These are phyloP conservation scores for Platorchestia sp. DNA, from an alignment of 1,140 invertebrate genomes.

Conservation along the genomic window DNA sequence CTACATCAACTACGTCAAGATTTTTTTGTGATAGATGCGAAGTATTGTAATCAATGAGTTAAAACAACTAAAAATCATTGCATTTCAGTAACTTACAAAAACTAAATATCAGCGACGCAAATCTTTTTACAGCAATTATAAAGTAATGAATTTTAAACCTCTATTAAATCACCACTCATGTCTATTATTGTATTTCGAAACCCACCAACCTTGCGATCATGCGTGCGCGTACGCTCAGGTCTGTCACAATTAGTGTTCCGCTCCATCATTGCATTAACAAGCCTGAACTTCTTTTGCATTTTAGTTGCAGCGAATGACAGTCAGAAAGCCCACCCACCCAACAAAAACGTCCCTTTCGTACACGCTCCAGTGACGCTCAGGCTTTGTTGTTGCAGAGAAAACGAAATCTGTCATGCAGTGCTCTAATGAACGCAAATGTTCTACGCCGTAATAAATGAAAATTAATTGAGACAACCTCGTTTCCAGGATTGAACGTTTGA, in stretches of 20 bases:
- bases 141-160: neutral
- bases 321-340: neutral
- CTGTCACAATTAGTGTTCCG: neutral
- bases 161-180: neutral
- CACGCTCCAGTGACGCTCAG: neutral
- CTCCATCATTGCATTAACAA: constrained; percentile 2
- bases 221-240: neutral
- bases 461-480: neutral
- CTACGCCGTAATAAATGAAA: neutral
- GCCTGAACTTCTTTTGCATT: neutral
- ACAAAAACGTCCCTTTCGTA: constrained; percentile 17
- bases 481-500: neutral
- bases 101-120: no score
- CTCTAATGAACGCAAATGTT: neutral
- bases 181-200: neutral
- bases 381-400: neutral
- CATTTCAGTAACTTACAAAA: no score
- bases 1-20: no score
- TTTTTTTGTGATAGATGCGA: no score
- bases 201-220: neutral
- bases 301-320: constrained; percentile 20
- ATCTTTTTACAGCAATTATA: no score
- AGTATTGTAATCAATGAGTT: no score
- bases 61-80: no score
- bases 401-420: neutral